phyloP scores from a whole-genome alignment of 2,888 invertebrate species.

The Autographa pulchrina region DNA sequence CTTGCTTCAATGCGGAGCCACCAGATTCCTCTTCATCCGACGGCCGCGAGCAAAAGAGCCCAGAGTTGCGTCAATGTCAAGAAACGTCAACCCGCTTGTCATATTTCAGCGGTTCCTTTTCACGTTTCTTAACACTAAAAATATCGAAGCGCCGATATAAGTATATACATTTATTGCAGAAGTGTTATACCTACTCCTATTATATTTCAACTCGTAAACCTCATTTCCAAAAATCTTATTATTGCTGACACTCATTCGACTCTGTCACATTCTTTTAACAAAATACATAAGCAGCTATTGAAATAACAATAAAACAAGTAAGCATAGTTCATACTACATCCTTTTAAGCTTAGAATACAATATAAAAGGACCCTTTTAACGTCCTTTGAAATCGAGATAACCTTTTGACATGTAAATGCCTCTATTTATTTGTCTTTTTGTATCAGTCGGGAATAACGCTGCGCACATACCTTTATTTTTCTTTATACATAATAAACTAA shows the following conservation, averaged over 20 bases:
- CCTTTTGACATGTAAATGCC: constrained; percentile 11
- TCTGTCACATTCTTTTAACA: neutral
- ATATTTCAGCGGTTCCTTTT: too few species aligned
- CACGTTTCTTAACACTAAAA: too few species aligned
- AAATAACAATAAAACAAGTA: neutral
- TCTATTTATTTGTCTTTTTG: constrained; percentile 5
- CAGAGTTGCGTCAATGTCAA: too few species aligned
- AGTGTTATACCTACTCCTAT: too few species aligned
- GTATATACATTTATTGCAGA: too few species aligned
- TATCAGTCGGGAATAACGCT: neutral
- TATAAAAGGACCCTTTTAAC: constrained; percentile 7
- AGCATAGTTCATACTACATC: neutral
- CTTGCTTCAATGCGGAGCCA: too few species aligned
- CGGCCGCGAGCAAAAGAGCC: too few species aligned
- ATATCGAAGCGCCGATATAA: too few species aligned
- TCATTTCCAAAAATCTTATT: too few species aligned
- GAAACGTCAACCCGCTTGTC: too few species aligned
- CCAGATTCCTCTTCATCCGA: too few species aligned
- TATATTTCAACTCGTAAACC: too few species aligned
- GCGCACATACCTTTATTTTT: constrained; percentile 3
- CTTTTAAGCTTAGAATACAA: constrained; percentile 8
- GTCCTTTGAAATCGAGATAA: constrained; percentile 11
- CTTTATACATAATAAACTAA: neutral
- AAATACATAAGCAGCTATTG: constrained; percentile 7
- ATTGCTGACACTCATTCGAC: neutral